Percentiles rank a stretch among this genome's conserved stretches.
Conservation (phyloP, 2,888 invertebrate species). For the Apoda limacodes region DNA sequence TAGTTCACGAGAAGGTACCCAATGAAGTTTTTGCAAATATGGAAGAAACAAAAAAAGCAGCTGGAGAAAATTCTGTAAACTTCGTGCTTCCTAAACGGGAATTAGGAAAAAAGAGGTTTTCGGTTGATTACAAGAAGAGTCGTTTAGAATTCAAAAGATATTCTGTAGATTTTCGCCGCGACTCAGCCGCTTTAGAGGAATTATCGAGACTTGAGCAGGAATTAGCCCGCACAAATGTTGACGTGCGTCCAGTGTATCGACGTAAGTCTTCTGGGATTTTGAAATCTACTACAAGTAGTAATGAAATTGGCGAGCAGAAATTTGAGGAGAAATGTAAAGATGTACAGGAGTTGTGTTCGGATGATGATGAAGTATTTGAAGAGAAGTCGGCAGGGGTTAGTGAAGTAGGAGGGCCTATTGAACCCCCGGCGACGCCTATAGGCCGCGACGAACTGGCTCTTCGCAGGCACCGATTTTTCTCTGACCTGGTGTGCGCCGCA, state of each 20-base stretch:
- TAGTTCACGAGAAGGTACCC: constrained; percentile 20
- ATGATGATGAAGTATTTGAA: constrained; percentile 75
- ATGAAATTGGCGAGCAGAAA: too few relatives aligned
- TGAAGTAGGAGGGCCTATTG: constrained; percentile 65
- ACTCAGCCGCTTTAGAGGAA: constrained; percentile 50
- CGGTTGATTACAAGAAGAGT: constrained; percentile 51
- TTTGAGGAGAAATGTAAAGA: too few relatives aligned
- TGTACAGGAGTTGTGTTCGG: constrained; percentile 36
- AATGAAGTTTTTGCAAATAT: constrained; percentile 22
- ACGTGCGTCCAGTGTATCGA: constrained; percentile 39
- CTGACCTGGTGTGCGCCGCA: constrained; percentile 80
- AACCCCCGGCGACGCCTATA: constrained; percentile 81
- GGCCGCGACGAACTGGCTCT: constrained; percentile 83
- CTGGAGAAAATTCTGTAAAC: constrained; percentile 35
- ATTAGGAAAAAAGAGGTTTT: constrained; percentile 47
- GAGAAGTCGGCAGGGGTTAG: constrained; percentile 39
- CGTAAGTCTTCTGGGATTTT: constrained; percentile 60
- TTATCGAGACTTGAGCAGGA: constrained; percentile 48
- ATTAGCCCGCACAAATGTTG: constrained; percentile 52
- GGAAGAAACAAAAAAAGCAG: constrained; percentile 31
- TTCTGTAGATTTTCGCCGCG: constrained; percentile 53
- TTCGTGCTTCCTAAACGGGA: constrained; percentile 37
- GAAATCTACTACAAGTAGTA: constrained; percentile 51
- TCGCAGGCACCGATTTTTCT: constrained; percentile 81
- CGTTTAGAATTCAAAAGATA: constrained; percentile 54